These are phyloP conservation scores for Otus sunia DNA, from an alignment of 2,113 vertebrate species.

Conservation along the genomic window DNA sequence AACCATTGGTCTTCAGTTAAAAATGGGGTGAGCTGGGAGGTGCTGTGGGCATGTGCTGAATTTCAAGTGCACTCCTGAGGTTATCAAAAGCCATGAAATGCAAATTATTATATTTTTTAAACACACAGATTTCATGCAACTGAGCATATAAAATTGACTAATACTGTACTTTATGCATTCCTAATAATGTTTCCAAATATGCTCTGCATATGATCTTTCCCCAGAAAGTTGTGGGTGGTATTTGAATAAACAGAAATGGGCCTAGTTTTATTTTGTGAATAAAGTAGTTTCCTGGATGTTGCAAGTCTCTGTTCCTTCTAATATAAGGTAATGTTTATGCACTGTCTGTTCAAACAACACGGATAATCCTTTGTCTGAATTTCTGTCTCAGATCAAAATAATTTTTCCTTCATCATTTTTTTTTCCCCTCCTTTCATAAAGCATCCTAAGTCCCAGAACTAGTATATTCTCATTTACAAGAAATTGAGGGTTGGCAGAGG, in stretches of 20 bases:
- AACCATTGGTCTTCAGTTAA: slow-evolving; percentile 98
- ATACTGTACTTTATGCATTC: slow-evolving; percentile 86
- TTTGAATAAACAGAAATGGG: slow-evolving; percentile 76
- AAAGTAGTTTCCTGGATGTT: slow-evolving; percentile 54
- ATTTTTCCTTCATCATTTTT: slow-evolving; percentile 31
- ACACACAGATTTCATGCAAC: slow-evolving; percentile 84
- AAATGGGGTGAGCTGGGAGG: slow-evolving; percentile 89
- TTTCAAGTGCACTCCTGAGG: slow-evolving; percentile 88
- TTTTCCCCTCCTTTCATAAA: slow-evolving; percentile 36
- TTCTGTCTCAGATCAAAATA: slow-evolving; percentile 67
- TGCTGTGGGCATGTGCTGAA: slow-evolving; percentile 86
- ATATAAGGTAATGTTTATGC: slow-evolving; percentile 41
- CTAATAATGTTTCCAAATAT: slow-evolving; percentile 85
- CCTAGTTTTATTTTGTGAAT: slow-evolving; percentile 68
- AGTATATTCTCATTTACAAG: slow-evolving; percentile 68
- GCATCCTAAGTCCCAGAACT: slow-evolving; percentile 55
- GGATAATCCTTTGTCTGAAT: slow-evolving; percentile 66
- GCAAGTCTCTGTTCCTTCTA: slow-evolving; percentile 27
- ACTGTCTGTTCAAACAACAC: slow-evolving; percentile 60
- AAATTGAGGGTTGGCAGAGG: slow-evolving; percentile 60
- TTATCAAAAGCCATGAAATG: slow-evolving; percentile 85
- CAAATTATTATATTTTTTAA: slow-evolving; percentile 89
- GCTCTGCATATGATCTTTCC: slow-evolving; percentile 77
- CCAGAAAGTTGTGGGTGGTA: slow-evolving; percentile 80
- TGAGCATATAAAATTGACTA: slow-evolving; percentile 88